Conservation (phyloP, 1,140 invertebrate genomes). For the Zelostemma sp. region DNA sequence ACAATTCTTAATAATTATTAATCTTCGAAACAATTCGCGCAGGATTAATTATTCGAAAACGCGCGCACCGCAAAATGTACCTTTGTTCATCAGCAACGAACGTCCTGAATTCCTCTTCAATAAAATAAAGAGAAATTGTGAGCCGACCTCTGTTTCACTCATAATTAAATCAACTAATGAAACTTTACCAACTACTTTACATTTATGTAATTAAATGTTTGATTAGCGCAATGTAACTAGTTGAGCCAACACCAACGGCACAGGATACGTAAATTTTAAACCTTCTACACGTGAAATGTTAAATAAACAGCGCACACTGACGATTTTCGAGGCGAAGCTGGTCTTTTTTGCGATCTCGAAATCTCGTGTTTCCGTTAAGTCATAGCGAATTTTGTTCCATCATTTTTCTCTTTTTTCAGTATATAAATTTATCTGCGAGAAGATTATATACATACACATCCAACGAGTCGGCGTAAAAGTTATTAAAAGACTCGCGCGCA, state of each 20-base stretch:
- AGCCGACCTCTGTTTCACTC: constrained; percentile 5
- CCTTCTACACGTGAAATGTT: not conserved
- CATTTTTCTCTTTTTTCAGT: too few relatives aligned
- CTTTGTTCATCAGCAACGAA: not conserved
- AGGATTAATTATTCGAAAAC: not conserved
- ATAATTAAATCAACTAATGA: constrained; percentile 36
- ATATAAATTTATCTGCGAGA: constrained; percentile 12
- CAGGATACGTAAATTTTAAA: not conserved
- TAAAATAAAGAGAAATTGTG: constrained; percentile 11
- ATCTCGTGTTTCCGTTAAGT: not conserved
- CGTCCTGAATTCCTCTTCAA: not conserved
- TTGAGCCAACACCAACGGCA: constrained; percentile 15
- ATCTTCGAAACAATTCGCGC: too few relatives aligned
- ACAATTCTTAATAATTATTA: too few relatives aligned
- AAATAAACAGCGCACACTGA: not conserved
- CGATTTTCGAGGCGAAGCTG: not conserved
- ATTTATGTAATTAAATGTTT: constrained; percentile 30
- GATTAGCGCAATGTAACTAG: constrained; percentile 16
- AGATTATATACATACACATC: constrained; percentile 39
- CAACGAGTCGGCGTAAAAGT: constrained; percentile 33
- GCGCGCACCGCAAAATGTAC: not conserved
- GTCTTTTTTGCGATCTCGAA: not conserved
- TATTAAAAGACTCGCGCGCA: constrained; percentile 45
- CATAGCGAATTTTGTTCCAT: too few relatives aligned
- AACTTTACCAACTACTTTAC: constrained; percentile 30